Percentiles rank a stretch among this genome's conserved stretches.
phyloP scores from a whole-genome alignment of 2,888 invertebrate species.

The Ypsolopha sequella region DNA sequence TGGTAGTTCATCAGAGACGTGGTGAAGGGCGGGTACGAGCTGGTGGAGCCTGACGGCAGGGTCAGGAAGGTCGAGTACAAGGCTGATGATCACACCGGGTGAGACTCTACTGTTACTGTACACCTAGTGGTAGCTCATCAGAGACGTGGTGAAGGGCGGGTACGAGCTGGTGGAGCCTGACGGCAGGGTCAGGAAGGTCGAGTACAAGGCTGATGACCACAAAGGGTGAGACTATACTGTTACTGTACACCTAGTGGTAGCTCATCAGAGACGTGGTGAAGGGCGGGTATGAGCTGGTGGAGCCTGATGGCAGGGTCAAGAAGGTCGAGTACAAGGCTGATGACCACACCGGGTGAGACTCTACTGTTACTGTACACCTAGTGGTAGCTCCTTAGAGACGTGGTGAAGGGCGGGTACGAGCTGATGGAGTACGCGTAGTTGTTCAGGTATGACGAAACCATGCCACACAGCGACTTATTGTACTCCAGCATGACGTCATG shows the following conservation, averaged over 20 bases:
- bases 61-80: conserved; percentile 75
- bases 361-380: background rate
- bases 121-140: conserved; percentile 8
- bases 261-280: conserved; percentile 69
- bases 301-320: conserved; percentile 74
- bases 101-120: conserved; percentile 3
- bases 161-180: conserved; percentile 35
- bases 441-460: too few relatives aligned
- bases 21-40: conserved; percentile 73
- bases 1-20: conserved; percentile 56
- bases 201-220: conserved; percentile 27
- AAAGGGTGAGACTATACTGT: conserved; percentile 34
- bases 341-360: conserved; percentile 55
- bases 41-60: conserved; percentile 75
- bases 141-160: conserved; percentile 33
- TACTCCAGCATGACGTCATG: too few relatives aligned
- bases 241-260: too few relatives aligned
- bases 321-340: conserved; percentile 77
- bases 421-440: conserved; percentile 31
- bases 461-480: too few relatives aligned
- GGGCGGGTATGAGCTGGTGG: conserved; percentile 73
- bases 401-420: conserved; percentile 73
- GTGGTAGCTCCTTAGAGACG: conserved; percentile 53
- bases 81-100: conserved; percentile 71
- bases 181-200: conserved; percentile 28